Conservation (phyloP, 2,113 vertebrate species). For the Brachirus orientalis region DNA sequence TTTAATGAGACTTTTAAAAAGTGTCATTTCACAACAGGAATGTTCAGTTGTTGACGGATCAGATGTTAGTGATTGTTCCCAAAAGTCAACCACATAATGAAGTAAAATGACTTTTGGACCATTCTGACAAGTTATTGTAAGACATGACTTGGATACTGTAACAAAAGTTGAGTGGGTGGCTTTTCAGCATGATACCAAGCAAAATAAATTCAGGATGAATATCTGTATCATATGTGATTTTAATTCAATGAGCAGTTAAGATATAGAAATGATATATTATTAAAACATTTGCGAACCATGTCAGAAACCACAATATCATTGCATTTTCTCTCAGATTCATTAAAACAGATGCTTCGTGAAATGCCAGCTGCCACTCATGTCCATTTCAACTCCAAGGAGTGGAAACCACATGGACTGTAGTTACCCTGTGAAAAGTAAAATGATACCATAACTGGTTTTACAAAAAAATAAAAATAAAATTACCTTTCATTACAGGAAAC, state of each 20-base stretch:
- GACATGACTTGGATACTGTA: constrained; percentile 33
- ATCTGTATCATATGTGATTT: constrained; percentile 40
- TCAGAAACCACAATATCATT: constrained; percentile 46
- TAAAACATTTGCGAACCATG: constrained; percentile 20
- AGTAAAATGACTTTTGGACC: constrained; percentile 44
- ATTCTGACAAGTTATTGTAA: constrained; percentile 48
- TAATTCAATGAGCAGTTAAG: constrained; percentile 31
- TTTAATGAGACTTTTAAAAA: constrained; percentile 65
- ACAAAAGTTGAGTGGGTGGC: neutral
- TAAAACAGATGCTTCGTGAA: constrained; percentile 56
- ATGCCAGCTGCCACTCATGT: constrained; percentile 44
- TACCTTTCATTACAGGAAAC: constrained; percentile 55
- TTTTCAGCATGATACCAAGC: constrained; percentile 16
- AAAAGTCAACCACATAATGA: constrained; percentile 37
- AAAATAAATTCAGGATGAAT: constrained; percentile 34
- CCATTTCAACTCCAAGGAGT: constrained; percentile 41
- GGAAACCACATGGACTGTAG: constrained; percentile 47
- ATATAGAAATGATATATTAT: constrained; percentile 29
- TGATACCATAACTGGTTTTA: constrained; percentile 50
- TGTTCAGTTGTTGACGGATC: constrained; percentile 59
- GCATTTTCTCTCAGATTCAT: constrained; percentile 47
- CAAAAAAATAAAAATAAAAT: constrained; percentile 33
- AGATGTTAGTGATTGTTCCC: constrained; percentile 39
- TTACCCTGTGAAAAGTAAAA: constrained; percentile 40
- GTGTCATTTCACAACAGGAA: constrained; percentile 57